These are phyloP conservation scores for Tenrec ecaudatus DNA, from an alignment of 2,113 vertebrate genomes.

Conservation along the genomic window DNA sequence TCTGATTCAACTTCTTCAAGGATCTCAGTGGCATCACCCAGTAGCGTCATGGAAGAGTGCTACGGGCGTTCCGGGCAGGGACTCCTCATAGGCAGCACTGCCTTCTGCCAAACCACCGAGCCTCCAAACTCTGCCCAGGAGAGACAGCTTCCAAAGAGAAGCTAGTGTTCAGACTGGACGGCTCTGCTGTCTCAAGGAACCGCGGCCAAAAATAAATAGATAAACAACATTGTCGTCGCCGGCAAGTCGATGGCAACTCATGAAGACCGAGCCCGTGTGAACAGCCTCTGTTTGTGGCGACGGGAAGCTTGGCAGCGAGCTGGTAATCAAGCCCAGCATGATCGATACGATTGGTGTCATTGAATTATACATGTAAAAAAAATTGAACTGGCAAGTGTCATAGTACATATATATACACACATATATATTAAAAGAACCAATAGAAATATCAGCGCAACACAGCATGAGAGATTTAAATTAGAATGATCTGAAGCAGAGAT, in stretches of 20 bases:
- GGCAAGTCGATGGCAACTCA: not conserved
- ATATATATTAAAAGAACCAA: not conserved
- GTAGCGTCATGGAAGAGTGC: not conserved
- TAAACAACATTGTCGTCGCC: too few species aligned
- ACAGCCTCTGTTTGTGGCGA: not conserved
- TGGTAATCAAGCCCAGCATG: not conserved
- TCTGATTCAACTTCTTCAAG: not conserved
- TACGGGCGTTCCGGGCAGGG: not conserved
- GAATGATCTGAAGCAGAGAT: not conserved
- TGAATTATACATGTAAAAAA: not conserved
- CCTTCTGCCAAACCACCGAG: not conserved
- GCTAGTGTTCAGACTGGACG: not conserved
- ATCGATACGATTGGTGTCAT: not conserved
- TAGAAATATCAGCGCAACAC: not conserved
- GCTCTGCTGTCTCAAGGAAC: not conserved
- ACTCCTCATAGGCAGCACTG: too few species aligned
- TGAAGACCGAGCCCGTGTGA: not conserved
- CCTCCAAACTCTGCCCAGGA: not conserved
- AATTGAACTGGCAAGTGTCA: not conserved
- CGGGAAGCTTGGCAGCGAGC: not conserved
- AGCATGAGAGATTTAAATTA: not conserved
- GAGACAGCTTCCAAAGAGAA: not conserved
- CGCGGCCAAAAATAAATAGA: not conserved
- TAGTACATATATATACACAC: not conserved
- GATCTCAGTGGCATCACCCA: not conserved